Conservation (phyloP, 2,113 vertebrate species). For the Elachura formosa region DNA sequence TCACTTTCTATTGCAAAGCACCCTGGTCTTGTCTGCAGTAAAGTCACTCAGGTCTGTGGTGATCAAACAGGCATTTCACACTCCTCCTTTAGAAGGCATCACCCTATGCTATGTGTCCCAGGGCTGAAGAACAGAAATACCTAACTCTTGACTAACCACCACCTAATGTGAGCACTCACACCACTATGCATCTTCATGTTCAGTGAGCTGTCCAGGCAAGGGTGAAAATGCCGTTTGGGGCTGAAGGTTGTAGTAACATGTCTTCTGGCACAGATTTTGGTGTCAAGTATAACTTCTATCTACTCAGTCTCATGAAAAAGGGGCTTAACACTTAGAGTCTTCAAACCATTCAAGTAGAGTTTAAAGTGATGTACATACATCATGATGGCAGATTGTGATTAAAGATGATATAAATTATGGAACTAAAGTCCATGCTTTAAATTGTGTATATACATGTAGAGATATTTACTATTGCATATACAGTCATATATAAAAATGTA, state of each 20-base stretch:
- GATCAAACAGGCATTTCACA: background rate
- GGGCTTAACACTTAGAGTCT: background rate
- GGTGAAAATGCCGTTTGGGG: background rate
- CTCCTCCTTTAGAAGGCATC: background rate
- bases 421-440: background rate
- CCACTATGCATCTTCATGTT: rapidly evolving
- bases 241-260: background rate
- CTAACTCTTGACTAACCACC: background rate
- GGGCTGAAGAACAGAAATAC: background rate
- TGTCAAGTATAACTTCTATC: background rate
- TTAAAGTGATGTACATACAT: background rate
- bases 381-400: background rate
- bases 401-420: background rate
- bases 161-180: background rate
- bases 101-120: background rate
- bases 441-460: background rate
- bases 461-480: background rate
- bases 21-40: background rate
- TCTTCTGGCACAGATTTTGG: background rate
- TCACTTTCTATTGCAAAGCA: background rate
- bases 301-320: background rate
- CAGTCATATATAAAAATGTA: background rate
- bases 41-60: background rate
- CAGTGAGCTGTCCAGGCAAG: background rate
- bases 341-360: background rate